These are phyloP conservation scores for Gymnothorax javanicus DNA, from an alignment of 2,797 vertebrate genomes.

Conservation along the genomic window DNA sequence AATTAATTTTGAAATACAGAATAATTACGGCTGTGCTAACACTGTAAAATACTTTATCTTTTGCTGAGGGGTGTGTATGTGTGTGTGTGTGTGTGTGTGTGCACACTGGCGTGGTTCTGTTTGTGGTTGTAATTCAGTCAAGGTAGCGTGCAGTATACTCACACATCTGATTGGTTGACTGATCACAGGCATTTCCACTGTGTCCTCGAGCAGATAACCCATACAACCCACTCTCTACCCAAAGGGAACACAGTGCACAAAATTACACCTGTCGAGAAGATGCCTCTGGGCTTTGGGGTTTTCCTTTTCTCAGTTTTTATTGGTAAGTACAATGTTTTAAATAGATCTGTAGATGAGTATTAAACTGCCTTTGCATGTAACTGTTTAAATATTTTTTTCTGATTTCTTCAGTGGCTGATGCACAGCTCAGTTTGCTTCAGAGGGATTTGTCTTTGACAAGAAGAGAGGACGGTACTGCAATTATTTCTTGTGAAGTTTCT, in stretches of 20 bases:
- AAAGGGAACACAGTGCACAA: not conserved
- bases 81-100: too few relatives aligned
- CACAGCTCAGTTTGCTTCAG: not conserved
- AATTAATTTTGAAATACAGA: too few relatives aligned
- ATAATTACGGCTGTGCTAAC: not conserved
- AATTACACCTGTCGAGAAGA: not conserved
- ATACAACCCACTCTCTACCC: not conserved
- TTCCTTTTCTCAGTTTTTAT: slow-evolving; percentile 4
- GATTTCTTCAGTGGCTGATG: not conserved
- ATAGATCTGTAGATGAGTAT: not conserved
- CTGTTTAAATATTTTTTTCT: not conserved
- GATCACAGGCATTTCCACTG: not conserved
- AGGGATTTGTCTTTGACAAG: slow-evolving; percentile 14
- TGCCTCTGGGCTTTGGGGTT: not conserved
- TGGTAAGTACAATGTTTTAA: not conserved
- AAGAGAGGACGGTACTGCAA: not conserved
- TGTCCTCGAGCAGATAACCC: not conserved
- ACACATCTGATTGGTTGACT: not conserved
- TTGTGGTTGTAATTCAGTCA: not conserved
- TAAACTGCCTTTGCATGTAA: not conserved
- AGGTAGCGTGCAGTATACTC: not conserved
- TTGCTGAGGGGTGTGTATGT: not conserved
- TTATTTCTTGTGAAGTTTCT: slow-evolving; percentile 26
- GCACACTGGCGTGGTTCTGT: too few relatives aligned
- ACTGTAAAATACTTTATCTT: not conserved